A percentile compares a stretch with the other conserved stretches of the same genome.
These are phyloP conservation scores for Mercenaria mercenaria DNA, from an alignment of 1,140 invertebrate species.

Conservation along the genomic window DNA sequence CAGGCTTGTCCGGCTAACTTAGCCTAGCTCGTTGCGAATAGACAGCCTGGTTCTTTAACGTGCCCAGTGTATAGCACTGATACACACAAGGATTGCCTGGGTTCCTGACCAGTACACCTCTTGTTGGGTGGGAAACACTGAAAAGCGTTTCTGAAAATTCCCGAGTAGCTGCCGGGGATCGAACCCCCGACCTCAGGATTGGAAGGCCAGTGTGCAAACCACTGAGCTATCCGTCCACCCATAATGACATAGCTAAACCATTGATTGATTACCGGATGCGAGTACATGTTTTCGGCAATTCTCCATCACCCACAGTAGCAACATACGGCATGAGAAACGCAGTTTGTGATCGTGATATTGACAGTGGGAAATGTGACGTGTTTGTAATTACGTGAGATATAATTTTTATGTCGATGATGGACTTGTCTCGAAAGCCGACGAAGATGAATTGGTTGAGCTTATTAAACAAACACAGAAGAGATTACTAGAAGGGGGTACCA, in stretches of 20 bases:
- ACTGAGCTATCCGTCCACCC: too few species aligned
- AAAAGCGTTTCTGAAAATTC: too few species aligned
- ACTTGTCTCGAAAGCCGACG: conserved; percentile 9
- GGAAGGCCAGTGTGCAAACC: too few species aligned
- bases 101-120: too few species aligned
- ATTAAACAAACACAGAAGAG: conserved; percentile 53
- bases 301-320: conserved; percentile 63
- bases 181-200: too few species aligned
- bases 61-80: too few species aligned
- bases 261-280: conserved; percentile 68
- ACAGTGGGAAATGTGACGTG: conserved; percentile 8
- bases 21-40: too few species aligned
- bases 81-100: too few species aligned
- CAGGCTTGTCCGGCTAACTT: too few species aligned
- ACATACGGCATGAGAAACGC: conserved; percentile 62
- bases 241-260: background rate
- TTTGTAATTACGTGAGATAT: conserved; percentile 36
- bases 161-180: too few species aligned
- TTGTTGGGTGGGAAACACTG: too few species aligned
- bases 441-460: conserved; percentile 19
- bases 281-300: conserved; percentile 71
- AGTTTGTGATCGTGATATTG: background rate
- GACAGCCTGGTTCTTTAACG: too few species aligned
- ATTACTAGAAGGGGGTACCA: background rate
- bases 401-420: conserved; percentile 70